Conservation (phyloP, 2,888 invertebrate species). For the Drosophila koepferae region DNA sequence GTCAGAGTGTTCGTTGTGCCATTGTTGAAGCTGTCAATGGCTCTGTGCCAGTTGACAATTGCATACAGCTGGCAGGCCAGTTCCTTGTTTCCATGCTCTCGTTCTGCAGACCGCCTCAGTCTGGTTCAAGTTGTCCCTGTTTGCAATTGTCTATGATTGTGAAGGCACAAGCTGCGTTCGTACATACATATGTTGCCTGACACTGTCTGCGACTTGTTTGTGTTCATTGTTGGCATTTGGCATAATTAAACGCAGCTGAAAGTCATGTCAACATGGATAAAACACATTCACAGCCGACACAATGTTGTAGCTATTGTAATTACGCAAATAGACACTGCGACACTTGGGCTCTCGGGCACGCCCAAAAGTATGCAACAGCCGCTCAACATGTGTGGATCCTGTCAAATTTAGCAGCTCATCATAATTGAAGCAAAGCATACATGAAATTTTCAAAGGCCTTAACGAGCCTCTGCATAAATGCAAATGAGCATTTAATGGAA, state of each 20-base stretch:
- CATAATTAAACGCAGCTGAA: conserved; percentile 73
- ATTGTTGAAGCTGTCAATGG: conserved; percentile 70
- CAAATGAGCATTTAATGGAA: conserved; percentile 57
- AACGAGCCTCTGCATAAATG: conserved; percentile 50
- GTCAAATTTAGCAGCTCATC: conserved; percentile 49
- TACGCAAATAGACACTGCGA: conserved; percentile 48
- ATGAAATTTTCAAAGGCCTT: conserved; percentile 44
- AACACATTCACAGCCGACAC: conserved; percentile 6
- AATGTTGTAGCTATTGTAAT: conserved; percentile 42
- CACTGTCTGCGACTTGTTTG: conserved; percentile 48
- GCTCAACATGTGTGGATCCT: conserved; percentile 24
- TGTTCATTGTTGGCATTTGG: conserved; percentile 72
- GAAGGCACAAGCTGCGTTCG: conserved; percentile 41
- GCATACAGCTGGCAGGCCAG: conserved; percentile 48
- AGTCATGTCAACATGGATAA: conserved; percentile 59
- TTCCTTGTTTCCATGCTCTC: neutral
- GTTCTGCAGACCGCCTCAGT: conserved; percentile 1
- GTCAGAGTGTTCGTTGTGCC: conserved; percentile 46
- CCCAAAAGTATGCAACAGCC: conserved; percentile 31
- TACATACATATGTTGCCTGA: conserved; percentile 33
- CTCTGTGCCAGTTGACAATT: conserved; percentile 58
- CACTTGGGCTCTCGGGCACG: conserved; percentile 35
- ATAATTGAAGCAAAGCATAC: conserved; percentile 55
- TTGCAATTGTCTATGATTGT: conserved; percentile 50
- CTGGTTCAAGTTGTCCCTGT: conserved; percentile 29